These are phyloP conservation scores for Drosophila tristis DNA, from an alignment of 1,140 invertebrate species.

Conservation along the genomic window DNA sequence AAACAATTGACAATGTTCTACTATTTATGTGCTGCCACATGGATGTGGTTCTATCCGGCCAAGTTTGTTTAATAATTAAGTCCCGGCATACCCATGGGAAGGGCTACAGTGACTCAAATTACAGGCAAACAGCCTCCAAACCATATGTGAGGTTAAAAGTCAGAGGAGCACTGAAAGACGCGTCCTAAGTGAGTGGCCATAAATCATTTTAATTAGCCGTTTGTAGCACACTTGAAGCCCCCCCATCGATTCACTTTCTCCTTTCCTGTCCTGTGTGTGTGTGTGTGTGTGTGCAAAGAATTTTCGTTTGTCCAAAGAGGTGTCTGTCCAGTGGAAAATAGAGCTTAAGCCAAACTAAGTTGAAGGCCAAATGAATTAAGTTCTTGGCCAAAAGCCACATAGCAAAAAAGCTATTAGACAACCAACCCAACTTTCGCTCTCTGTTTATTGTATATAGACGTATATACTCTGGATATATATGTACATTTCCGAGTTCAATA, in stretches of 20 bases:
- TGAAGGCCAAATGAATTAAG: conserved; percentile 63
- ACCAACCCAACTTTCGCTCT: conserved; percentile 21
- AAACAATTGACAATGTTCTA: conserved; percentile 59
- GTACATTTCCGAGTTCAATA: not conserved
- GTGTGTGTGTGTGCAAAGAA: conserved; percentile 15
- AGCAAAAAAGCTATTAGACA: conserved; percentile 61
- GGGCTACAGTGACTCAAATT: conserved; percentile 28
- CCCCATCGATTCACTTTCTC: conserved; percentile 49
- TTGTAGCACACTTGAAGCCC: conserved; percentile 35
- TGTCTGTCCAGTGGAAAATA: conserved; percentile 1
- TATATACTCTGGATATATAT: not conserved
- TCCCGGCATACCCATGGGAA: conserved; percentile 3
- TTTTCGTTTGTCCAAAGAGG: conserved; percentile 55
- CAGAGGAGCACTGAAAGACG: not conserved
- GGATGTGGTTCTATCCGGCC: not conserved
- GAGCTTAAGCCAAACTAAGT: conserved; percentile 3
- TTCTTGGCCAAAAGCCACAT: conserved; percentile 48
- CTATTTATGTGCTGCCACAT: conserved; percentile 35
- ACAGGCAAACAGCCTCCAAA: conserved; percentile 31
- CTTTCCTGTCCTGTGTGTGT: not conserved
- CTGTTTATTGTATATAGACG: not conserved
- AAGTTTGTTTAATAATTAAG: conserved; percentile 74
- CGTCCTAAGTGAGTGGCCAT: conserved; percentile 26
- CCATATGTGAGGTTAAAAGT: conserved; percentile 60
- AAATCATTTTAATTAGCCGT: conserved; percentile 80